A percentile compares a stretch with the other conserved stretches of the same genome.
Evolutionary conservation across 2,113 vertebrate species (phyloP).

Genomic region (Dolichallabes microphthalmus): DNA sequence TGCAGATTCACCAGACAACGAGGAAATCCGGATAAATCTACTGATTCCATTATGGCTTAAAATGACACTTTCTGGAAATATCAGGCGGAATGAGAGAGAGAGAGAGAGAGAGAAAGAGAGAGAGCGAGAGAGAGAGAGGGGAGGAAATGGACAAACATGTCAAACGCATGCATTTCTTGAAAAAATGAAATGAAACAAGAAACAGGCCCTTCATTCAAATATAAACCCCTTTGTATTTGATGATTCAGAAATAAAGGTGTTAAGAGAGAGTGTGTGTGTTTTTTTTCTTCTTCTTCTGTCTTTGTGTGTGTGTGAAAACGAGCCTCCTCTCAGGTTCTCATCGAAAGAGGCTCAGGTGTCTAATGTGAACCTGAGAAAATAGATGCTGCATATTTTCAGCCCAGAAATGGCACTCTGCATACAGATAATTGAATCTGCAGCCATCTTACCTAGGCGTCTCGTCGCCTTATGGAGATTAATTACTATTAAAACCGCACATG

Average conservation of each 20-base stretch:
- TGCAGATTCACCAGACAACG: neutral
- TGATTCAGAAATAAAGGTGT: neutral
- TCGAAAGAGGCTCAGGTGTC: constrained; percentile 91
- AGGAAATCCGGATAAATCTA: constrained; percentile 29
- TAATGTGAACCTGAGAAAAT: constrained; percentile 92
- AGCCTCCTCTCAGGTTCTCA: constrained; percentile 44
- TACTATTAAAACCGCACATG: constrained; percentile 82
- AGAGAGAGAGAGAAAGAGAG: neutral
- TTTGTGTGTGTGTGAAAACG: constrained; percentile 15
- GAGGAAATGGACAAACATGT: neutral
- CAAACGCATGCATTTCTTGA: neutral
- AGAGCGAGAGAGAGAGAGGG: neutral
- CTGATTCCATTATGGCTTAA: constrained; percentile 38
- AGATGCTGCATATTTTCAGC: constrained; percentile 75
- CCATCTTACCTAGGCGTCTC: constrained; percentile 90
- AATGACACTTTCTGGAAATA: constrained; percentile 33
- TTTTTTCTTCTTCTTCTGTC: neutral
- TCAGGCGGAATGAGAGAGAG: neutral
- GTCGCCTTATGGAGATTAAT: constrained; percentile 98
- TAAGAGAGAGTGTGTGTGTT: neutral
- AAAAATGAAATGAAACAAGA: neutral
- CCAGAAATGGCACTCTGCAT: constrained; percentile 72
- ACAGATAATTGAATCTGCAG: constrained; percentile 80
- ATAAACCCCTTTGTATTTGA: neutral
- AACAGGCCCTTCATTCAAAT: neutral